Evolutionary conservation across 2,797 vertebrate species (phyloP), one percentile per base, ranked within the genome.

Genomic region (Pseudochirops cupreus): DNA sequence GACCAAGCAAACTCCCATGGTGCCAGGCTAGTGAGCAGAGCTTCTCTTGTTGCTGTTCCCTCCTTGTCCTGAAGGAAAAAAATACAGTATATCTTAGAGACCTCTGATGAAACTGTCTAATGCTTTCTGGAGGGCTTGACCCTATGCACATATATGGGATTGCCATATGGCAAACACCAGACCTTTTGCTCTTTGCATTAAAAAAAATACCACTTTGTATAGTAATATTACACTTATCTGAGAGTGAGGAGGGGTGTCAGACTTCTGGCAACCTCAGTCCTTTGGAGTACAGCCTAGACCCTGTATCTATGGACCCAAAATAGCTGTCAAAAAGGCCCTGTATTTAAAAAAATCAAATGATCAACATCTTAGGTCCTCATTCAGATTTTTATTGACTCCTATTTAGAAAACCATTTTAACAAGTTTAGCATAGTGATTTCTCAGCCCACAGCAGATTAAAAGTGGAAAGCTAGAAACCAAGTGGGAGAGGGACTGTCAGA

Each of bases 171-270:
- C 46, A 87, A 87, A 87, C 16, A 0, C 53, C n/a, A 31, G 11
- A 12, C 55, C 57, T 96, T 96, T 91, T 91, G 87, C 90, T 91
- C 74, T 96, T 96, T 56, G 59, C 11, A 13, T 90, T 91, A n/a
- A n/a, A 94, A 95, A 52, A 31, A 96, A 90, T 94, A 52, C 50
- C 26, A 7, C 92, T 94, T 95, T 33, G 33, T 57, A 90, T 7
- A 92, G 92, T 46, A 93, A 56, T 89, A 56, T 67, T 50, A 50
- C 39, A 87, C 39, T 46, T 87, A 26, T 95, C 33, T 91, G 29
- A 29, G 11, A 55, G 28, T 94, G 58, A 92, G 67, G 39, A 7
- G 46, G 13, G 29, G 52, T 57, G 26, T 94, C 67, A 91, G 53
- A 90, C 91, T 90, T 95, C 92, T 58, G 91, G 89, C n/a, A 93